Percentiles rank a stretch among this genome's conserved stretches.
phyloP scores from a whole-genome alignment of 2,113 vertebrate species.

The Pollachius pollachius region DNA sequence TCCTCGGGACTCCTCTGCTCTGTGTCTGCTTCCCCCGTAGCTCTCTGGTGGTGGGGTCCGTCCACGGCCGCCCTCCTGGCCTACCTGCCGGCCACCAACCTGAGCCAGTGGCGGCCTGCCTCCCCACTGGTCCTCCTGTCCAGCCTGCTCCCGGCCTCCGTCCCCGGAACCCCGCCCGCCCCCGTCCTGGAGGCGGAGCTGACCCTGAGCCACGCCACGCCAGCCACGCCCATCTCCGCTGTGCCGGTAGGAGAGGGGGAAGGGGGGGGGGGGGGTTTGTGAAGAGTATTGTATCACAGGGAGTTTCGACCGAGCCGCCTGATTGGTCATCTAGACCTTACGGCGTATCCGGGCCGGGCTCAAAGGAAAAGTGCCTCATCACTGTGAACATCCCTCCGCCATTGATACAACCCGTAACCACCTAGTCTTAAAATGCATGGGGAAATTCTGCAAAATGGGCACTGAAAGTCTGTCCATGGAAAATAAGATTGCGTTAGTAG shows the following conservation, averaged over 20 bases:
- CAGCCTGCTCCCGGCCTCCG: conserved; percentile 35
- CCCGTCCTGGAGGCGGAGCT: conserved; percentile 17
- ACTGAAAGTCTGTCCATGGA: too few species aligned
- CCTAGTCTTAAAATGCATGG: too few species aligned
- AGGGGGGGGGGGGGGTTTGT: not conserved
- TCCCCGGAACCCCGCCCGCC: conserved; percentile 20
- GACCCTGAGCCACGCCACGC: conserved; percentile 27
- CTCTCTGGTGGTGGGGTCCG: conserved; percentile 76
- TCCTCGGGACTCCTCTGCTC: too few species aligned
- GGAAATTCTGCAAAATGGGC: too few species aligned
- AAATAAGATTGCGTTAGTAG: too few species aligned
- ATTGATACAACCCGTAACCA: too few species aligned
- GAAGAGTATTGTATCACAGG: not conserved
- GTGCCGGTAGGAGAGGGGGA: conserved; percentile 40
- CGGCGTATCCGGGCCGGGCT: too few species aligned
- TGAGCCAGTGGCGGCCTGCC: conserved; percentile 59
- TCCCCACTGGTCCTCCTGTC: conserved; percentile 45
- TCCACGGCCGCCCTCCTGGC: conserved; percentile 65
- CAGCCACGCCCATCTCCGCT: conserved; percentile 45
- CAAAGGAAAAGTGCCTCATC: too few species aligned
- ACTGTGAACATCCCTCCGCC: too few species aligned
- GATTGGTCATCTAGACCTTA: too few species aligned
- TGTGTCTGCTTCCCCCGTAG: conserved; percentile 52
- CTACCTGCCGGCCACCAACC: conserved; percentile 77
- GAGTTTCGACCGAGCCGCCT: too few species aligned